Conservation (phyloP, 2,888 invertebrate genomes). For the Dryomyza anilis region DNA sequence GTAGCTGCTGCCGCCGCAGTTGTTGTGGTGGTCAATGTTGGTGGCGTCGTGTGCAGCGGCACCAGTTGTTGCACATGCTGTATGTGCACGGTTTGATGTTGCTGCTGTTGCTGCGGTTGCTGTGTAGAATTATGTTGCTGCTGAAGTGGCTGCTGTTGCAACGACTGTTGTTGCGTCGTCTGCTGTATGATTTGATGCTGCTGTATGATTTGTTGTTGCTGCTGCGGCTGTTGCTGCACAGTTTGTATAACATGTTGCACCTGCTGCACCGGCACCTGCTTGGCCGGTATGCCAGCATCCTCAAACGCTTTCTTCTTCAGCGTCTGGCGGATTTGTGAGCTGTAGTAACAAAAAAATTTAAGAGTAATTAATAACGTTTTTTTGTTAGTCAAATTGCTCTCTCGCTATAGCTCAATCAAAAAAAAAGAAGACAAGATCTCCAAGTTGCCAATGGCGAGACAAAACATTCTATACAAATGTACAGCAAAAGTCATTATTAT, state of each 20-base stretch:
- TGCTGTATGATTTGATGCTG: slow-evolving; percentile 51
- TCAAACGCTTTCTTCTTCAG: slow-evolving; percentile 87
- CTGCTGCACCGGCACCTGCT: slow-evolving; percentile 66
- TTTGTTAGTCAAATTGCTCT: slow-evolving; percentile 34
- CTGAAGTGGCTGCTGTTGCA: slow-evolving; percentile 44
- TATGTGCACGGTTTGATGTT: slow-evolving; percentile 48
- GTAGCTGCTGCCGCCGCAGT: slow-evolving; percentile 35
- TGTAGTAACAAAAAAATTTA: slow-evolving; percentile 60
- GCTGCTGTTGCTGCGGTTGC: slow-evolving; percentile 57
- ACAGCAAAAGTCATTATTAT: too few species aligned
- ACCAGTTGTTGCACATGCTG: slow-evolving; percentile 49
- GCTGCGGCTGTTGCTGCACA: slow-evolving; percentile 47
- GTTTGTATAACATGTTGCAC: slow-evolving; percentile 61
- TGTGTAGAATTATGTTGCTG: slow-evolving; percentile 41
- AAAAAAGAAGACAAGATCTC: slow-evolving; percentile 47
- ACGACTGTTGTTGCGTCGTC: slow-evolving; percentile 13
- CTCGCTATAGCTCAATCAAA: slow-evolving; percentile 47
- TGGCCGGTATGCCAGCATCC: slow-evolving; percentile 80
- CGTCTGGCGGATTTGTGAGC: slow-evolving; percentile 84
- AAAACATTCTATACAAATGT: too few species aligned
- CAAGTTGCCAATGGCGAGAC: slow-evolving; percentile 3
- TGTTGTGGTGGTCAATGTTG: slow-evolving; percentile 29
- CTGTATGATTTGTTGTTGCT: slow-evolving; percentile 45
- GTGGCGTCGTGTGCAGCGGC: slow-evolving; percentile 33
- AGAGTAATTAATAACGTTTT: slow-evolving; percentile 35